A percentile compares a stretch with the other conserved stretches of the same genome.
These are phyloP conservation scores for Cynopterus brachyotis DNA, from an alignment of 2,113 vertebrate genomes.

Conservation along the genomic window DNA sequence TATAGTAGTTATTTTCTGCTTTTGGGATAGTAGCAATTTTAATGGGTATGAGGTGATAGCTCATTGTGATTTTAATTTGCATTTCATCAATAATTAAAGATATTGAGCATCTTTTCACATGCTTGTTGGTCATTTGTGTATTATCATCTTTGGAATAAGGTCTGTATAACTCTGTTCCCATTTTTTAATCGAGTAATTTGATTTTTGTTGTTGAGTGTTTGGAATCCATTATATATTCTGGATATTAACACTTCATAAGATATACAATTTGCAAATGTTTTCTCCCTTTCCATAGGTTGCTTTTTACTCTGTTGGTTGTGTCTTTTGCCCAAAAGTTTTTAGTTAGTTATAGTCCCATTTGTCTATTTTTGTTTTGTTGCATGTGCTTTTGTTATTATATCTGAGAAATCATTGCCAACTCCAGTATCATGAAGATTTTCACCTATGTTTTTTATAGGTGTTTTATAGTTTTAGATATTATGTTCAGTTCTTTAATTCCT, in stretches of 20 bases:
- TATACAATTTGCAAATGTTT: constrained; percentile 3
- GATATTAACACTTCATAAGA: not conserved
- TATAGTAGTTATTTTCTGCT: not conserved
- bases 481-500: not conserved
- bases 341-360: not conserved
- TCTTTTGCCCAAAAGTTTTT: not conserved
- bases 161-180: not conserved
- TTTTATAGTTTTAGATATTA: not conserved
- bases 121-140: not conserved
- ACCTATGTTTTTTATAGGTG: not conserved
- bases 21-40: not conserved
- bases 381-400: not conserved
- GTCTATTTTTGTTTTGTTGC: not conserved
- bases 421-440: not conserved
- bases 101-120: not conserved
- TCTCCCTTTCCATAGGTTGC: not conserved
- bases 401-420: not conserved
- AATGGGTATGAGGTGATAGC: not conserved
- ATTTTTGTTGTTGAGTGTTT: not conserved
- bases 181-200: not conserved
- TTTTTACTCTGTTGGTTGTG: constrained; percentile 9
- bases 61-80: not conserved
- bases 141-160: not conserved
- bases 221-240: not conserved
- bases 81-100: not conserved